A percentile compares a stretch with the other conserved stretches of the same genome.
Evolutionary conservation across 53 echinoderm and acorn worm genomes (phyloP).

Genomic region (Echinometra lucunter): DNA sequence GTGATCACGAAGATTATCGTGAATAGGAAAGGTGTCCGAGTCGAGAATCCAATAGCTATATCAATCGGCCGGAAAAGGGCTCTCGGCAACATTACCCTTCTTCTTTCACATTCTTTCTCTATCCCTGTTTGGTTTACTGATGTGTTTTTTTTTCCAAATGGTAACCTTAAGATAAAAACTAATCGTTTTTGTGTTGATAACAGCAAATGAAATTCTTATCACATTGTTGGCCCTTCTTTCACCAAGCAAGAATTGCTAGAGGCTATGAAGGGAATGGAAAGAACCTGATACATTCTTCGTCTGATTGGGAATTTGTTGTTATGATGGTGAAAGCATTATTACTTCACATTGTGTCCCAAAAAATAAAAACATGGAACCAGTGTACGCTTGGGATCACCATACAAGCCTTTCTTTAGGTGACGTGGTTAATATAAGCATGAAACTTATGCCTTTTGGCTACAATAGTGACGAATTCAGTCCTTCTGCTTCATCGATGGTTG

Average conservation of each 20-base stretch:
- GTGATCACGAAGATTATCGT: background rate
- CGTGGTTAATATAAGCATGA: background rate
- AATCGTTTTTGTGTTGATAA: constrained; percentile 33
- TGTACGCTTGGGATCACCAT: background rate
- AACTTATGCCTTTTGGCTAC: background rate
- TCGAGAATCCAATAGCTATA: constrained; percentile 8
- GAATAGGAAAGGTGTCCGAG: constrained; percentile 14
- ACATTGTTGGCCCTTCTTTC: constrained; percentile 17
- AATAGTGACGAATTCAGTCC: background rate
- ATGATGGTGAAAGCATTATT: background rate
- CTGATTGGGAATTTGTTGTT: background rate
- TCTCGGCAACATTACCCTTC: background rate
- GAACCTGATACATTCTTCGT: background rate
- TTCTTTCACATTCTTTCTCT: background rate
- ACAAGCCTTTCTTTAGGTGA: background rate
- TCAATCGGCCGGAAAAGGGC: background rate
- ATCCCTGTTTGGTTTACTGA: constrained; percentile 35
- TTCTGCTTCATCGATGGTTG: background rate
- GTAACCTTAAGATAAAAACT: background rate
- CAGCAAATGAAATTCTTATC: constrained; percentile 12
- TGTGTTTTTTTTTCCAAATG: constrained; percentile 12
- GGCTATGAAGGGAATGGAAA: background rate
- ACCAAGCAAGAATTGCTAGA: background rate
- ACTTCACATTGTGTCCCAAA: background rate
- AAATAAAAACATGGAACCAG: background rate